A percentile compares a stretch with the other conserved stretches of the same genome.
phyloP scores from a whole-genome alignment of 1,140 invertebrate species.

The Amyelois transitella region DNA sequence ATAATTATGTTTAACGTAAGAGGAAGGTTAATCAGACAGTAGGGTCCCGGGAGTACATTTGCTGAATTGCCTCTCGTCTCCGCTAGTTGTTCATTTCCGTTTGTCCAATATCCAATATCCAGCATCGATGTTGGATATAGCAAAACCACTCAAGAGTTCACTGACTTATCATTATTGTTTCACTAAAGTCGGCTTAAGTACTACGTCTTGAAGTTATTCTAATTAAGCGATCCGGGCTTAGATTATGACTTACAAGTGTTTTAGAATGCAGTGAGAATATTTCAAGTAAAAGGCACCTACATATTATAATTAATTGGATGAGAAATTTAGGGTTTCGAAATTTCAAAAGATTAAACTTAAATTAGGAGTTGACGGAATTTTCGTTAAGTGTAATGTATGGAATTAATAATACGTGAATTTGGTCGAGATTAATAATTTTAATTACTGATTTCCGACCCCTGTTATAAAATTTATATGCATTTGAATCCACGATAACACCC shows the following conservation, averaged over 20 bases:
- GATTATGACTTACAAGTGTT: too few relatives aligned
- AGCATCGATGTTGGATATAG: neutral
- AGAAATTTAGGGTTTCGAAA: too few relatives aligned
- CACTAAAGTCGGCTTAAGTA: too few relatives aligned
- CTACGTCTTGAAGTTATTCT: too few relatives aligned
- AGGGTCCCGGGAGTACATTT: conserved; percentile 10
- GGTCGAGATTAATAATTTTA: neutral
- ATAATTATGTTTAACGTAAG: neutral
- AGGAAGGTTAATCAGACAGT: conserved; percentile 19
- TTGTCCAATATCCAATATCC: neutral
- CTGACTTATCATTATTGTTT: neutral
- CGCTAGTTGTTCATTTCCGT: conserved; percentile 52
- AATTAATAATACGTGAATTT: neutral
- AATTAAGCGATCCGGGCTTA: too few relatives aligned
- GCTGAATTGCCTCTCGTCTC: conserved; percentile 24
- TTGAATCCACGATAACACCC: conserved; percentile 32
- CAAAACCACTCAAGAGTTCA: neutral
- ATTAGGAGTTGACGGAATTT: neutral
- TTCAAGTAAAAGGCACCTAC: too few relatives aligned
- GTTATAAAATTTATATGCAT: conserved; percentile 39
- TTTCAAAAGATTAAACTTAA: neutral
- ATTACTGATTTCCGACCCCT: conserved; percentile 11
- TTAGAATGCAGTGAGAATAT: too few relatives aligned
- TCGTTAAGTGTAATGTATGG: neutral
- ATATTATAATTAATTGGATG: too few relatives aligned